Conservation (phyloP, 2,113 vertebrate species). For the Ammospiza caudacuta region DNA sequence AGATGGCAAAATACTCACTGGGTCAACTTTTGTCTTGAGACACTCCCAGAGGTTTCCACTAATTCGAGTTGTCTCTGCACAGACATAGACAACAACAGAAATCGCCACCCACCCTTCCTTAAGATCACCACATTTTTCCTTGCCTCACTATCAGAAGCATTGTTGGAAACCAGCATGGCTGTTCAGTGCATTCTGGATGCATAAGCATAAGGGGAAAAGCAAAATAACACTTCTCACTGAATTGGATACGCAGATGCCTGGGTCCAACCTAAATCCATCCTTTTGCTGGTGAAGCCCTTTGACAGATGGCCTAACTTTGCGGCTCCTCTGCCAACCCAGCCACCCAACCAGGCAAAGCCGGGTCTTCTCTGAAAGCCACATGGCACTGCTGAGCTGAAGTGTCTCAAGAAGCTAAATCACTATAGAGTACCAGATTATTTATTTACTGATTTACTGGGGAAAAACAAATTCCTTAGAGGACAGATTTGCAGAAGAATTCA, state of each 20-base stretch:
- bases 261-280: background rate
- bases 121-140: background rate
- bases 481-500: conserved; percentile 36
- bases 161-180: background rate
- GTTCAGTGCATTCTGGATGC: background rate
- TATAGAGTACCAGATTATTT: conserved; percentile 10
- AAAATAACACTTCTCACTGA: background rate
- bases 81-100: conserved; percentile 15
- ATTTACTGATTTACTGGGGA: conserved; percentile 20
- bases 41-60: background rate
- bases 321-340: background rate
- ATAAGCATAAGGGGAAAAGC: background rate
- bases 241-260: background rate
- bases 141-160: background rate
- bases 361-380: conserved; percentile 5
- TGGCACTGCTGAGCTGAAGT: background rate
- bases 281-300: background rate
- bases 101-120: background rate
- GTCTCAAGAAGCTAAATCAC: background rate
- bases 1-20: conserved; percentile 55
- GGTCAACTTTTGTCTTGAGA: conserved; percentile 23
- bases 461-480: conserved; percentile 32
- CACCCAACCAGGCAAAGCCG: background rate
- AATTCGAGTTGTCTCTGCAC: background rate
- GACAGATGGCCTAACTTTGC: background rate